Evolutionary conservation across 2,797 vertebrate species (phyloP).

Genomic region (Gorsachius magnificus): DNA sequence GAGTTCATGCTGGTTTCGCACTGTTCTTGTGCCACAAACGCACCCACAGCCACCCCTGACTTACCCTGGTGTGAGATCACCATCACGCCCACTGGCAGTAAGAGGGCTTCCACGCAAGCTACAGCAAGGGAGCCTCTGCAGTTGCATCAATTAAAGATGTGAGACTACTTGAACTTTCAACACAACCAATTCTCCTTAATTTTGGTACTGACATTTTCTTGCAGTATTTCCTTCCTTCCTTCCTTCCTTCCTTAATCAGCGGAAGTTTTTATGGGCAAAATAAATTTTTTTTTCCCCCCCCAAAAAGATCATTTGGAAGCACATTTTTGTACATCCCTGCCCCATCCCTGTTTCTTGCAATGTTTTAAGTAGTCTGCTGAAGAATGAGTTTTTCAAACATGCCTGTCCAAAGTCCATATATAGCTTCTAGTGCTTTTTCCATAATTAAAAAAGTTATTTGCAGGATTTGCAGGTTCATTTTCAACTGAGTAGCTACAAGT

Average conservation of each 20-base stretch:
- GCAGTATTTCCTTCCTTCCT: not conserved
- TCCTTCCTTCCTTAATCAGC: not conserved
- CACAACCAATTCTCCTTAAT: not conserved
- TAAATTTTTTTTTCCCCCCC: accelerated
- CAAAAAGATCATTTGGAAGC: not conserved
- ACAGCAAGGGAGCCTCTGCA: not conserved
- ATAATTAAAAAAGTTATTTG: not conserved
- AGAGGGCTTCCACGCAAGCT: not conserved
- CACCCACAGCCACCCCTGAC: not conserved
- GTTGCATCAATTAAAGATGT: not conserved
- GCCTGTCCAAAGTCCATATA: not conserved
- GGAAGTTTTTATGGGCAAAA: not conserved
- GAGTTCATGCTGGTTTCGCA: not conserved
- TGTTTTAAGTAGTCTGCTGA: not conserved
- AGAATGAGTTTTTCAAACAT: not conserved
- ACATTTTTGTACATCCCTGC: not conserved
- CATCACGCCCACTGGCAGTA: not conserved
- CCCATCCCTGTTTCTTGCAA: not conserved
- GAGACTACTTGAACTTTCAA: not conserved
- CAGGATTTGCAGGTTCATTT: not conserved
- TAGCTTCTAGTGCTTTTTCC: not conserved
- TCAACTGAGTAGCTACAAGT: not conserved
- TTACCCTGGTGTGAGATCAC: not conserved
- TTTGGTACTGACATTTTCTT: not conserved
- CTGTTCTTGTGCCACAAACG: not conserved